Evolutionary conservation across 30 jellyfish, hydroid and myxozoan genomes (phyloP), one percentile per base, ranked within the genome.

Genomic region (Euphysa ruthae): DNA sequence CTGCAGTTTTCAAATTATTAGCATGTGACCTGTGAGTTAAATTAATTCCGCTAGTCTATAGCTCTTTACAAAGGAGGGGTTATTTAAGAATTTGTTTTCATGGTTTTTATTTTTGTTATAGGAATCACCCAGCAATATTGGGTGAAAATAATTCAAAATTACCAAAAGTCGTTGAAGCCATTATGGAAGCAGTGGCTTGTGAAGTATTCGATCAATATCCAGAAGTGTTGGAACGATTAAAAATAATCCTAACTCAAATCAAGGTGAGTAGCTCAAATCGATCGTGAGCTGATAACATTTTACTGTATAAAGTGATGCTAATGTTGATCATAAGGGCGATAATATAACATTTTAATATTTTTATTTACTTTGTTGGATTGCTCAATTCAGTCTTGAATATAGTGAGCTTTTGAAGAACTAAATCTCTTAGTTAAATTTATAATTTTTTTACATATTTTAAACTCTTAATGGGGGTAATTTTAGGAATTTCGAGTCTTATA

Each of bases 111-210:
- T 72, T 73, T 32, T 57, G 14, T 64, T 60, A 28, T 60, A 89
- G 98, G 25, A 89, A 89, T 63, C 93, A 89, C 58, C 86, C 93
- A 4, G 46, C 69, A 5, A 75, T 89, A 6, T 91, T 89, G 33
- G 98, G 98, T 43, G 92, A 55, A 49, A 89, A 75, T 61, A 75
- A 81, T 75, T 35, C 60, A 5, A 80, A 89, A 38, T 26, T 89
- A 3, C 95, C 98, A 63, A 60, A 92, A 21, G 65, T 89, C n/a
- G 85, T 89, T 0, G 85, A 83, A 0, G 79, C 77, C 8, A 66
- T 89, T 29, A 82, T 86, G 6, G 95, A 89, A 63, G 94, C 98
- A 21, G 60, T 75, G 44, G 94, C 94, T 1, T 74, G 61, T 23
- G 98, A 81, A 12, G 98, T 89, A 13, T 89, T 89, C 46, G 93